A percentile compares a stretch with the other conserved stretches of the same genome.
Evolutionary conservation across 2,888 invertebrate species (phyloP).

Genomic region (Sisyra nigra): DNA sequence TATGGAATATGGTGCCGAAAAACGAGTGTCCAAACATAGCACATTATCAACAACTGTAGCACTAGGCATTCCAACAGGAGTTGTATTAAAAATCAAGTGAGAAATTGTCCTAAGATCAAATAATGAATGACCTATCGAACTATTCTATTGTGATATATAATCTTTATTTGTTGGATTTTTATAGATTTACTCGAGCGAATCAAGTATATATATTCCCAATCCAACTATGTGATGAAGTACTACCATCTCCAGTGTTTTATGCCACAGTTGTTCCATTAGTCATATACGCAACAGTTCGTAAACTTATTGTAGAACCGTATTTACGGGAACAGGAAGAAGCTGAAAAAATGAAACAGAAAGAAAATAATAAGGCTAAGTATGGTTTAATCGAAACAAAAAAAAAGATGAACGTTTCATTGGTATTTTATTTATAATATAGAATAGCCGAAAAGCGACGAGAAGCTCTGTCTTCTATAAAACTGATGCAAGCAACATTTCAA

Average conservation of each 20-base stretch:
- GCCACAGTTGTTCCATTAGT: slow-evolving; percentile 79
- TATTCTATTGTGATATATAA: no score
- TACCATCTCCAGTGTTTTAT: slow-evolving; percentile 84
- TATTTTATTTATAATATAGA: slow-evolving; percentile 29
- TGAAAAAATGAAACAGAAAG: slow-evolving; percentile 66
- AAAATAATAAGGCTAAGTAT: slow-evolving; percentile 54
- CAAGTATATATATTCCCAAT: slow-evolving; percentile 83
- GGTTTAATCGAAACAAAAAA: not conserved
- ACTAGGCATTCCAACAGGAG: slow-evolving; percentile 75
- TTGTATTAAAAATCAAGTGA: slow-evolving; percentile 75
- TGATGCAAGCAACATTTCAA: slow-evolving; percentile 84
- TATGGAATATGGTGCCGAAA: slow-evolving; percentile 84
- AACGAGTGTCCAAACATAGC: slow-evolving; percentile 82
- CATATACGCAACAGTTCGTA: slow-evolving; percentile 66
- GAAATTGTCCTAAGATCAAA: slow-evolving; percentile 11
- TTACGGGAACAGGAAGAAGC: slow-evolving; percentile 58
- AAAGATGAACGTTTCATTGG: not conserved
- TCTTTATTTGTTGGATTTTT: no score
- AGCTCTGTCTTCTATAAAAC: slow-evolving; percentile 69
- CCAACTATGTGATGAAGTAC: slow-evolving; percentile 75
- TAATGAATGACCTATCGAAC: not conserved
- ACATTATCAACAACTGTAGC: slow-evolving; percentile 71
- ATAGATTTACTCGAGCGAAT: slow-evolving; percentile 66
- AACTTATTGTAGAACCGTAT: slow-evolving; percentile 72
- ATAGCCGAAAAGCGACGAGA: slow-evolving; percentile 66